Percentiles rank a stretch among this genome's conserved stretches.
These are phyloP conservation scores for Ptychochromis oligacanthus DNA, from an alignment of 2,113 vertebrate species.

Conservation along the genomic window DNA sequence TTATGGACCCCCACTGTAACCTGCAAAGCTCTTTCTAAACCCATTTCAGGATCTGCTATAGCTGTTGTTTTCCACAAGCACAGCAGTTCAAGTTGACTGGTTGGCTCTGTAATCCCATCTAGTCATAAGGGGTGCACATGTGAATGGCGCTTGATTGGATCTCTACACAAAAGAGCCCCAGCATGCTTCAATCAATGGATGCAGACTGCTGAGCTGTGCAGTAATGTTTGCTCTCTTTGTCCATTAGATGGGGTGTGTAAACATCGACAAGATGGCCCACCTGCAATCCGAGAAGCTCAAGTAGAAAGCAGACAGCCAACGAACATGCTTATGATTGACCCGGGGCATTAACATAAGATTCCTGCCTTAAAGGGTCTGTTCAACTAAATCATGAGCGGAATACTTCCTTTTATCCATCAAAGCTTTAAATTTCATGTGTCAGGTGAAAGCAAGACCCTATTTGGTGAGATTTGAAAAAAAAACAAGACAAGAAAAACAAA, in stretches of 20 bases:
- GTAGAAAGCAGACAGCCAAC: not conserved
- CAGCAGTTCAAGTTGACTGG: constrained; percentile 39
- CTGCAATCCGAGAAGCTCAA: constrained; percentile 5
- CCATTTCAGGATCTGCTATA: constrained; percentile 8
- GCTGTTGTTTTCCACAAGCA: constrained; percentile 35
- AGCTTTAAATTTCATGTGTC: too few relatives aligned
- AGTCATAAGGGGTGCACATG: constrained; percentile 38
- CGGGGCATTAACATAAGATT: not conserved
- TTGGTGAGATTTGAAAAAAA: not conserved
- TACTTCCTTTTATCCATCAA: not conserved
- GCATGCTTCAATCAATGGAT: constrained; percentile 55
- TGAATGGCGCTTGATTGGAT: constrained; percentile 54
- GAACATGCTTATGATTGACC: not conserved
- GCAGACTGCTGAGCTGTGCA: constrained; percentile 64
- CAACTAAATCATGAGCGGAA: not conserved
- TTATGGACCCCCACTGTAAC: not conserved
- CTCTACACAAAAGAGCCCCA: constrained; percentile 59
- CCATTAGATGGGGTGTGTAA: constrained; percentile 49
- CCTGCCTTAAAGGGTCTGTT: not conserved
- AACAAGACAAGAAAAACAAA: not conserved
- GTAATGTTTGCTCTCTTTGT: constrained; percentile 24
- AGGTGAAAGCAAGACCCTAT: too few relatives aligned
- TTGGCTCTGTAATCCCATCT: constrained; percentile 50
- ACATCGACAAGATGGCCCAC: constrained; percentile 44
- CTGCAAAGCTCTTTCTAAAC: constrained; percentile 30